These are phyloP conservation scores for Okamejei kenojei DNA, from an alignment of 2,797 vertebrate species.

Conservation along the genomic window DNA sequence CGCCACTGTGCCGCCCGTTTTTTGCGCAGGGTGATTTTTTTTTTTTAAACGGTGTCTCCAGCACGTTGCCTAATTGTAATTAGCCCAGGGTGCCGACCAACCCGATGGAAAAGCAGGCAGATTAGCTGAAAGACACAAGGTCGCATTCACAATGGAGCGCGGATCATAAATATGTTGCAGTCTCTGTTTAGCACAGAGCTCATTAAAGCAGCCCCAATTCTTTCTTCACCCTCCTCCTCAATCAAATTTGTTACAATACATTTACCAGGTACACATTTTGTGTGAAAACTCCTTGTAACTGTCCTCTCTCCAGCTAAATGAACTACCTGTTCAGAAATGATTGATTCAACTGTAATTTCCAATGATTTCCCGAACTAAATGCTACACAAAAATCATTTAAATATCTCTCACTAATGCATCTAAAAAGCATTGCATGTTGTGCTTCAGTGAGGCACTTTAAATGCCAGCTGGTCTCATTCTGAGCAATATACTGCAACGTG, in stretches of 20 bases:
- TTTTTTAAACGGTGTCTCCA: neutral
- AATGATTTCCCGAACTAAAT: constrained; percentile 34
- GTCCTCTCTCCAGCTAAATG: neutral
- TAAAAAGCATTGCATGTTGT: constrained; percentile 11
- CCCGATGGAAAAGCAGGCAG: neutral
- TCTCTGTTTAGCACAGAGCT: neutral
- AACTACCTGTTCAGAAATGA: constrained; percentile 34
- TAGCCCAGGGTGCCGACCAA: neutral
- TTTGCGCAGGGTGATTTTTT: no score
- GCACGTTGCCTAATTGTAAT: neutral
- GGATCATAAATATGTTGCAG: neutral
- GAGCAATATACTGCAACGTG: neutral
- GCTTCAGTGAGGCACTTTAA: constrained; percentile 34
- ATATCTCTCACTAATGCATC: constrained; percentile 28
- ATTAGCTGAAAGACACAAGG: neutral
- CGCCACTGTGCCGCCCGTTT: no score
- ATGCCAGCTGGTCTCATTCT: constrained; percentile 26
- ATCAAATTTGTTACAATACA: constrained; percentile 28
- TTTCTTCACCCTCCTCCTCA: neutral
- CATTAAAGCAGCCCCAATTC: neutral
- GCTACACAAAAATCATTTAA: constrained; percentile 37
- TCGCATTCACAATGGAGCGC: neutral
- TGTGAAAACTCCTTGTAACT: neutral
- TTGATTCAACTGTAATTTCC: constrained; percentile 33
- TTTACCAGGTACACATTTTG: constrained; percentile 16